Base-by-base conservation (phyloP, 2,797 vertebrate species). In the Oceanodroma leucorhoa region DNA sequence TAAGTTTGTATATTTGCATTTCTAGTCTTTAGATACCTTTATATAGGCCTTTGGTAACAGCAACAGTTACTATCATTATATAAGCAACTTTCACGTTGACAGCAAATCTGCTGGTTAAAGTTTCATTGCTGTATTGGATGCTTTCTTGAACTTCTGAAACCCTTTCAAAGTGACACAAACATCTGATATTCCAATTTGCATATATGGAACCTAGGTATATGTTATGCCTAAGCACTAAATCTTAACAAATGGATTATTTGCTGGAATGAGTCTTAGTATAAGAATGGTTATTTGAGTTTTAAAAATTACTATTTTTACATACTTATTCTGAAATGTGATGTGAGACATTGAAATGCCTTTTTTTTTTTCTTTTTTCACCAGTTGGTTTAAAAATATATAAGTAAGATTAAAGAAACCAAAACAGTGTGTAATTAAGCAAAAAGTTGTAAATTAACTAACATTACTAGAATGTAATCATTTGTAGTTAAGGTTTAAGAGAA, bases 371-470 rank as follows among this genome's bases (percentile, higher is more conserved):
- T 62, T 70, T 79, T 51, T 8, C 4, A 34, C 3, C 3, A 11
- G 1, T 13, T 72, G 2, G 1, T 53, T 65, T 72, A 29, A 78
- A 93, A 79, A 18, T 20, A 32, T 5, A 2, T 17, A 54, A 45
- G 5, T 13, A 48, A 57, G 6, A 54, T 18, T 36, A 48, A 38
- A 55, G 7, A 67, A 67, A 43, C 11, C 0, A 62, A 55, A 48
- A 12, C 0, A 1, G 1, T 24, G 1, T n/a, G 5, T 14, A 75
- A 20, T 38, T 66, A 71, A 53, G 11, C 2, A 72, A 22, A 4
- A 38, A 50, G 6, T 18, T 76, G 7, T 65, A 82, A 46, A 45
- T 65, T 53, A 50, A 21, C 8, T 36, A 80, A 5, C 6, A 29
- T 51, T 87, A 40, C 2, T 41, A 27, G 5, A 43, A 66, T n/a